Conservation (phyloP, 2,888 invertebrate genomes). For the Carabus problematicus region DNA sequence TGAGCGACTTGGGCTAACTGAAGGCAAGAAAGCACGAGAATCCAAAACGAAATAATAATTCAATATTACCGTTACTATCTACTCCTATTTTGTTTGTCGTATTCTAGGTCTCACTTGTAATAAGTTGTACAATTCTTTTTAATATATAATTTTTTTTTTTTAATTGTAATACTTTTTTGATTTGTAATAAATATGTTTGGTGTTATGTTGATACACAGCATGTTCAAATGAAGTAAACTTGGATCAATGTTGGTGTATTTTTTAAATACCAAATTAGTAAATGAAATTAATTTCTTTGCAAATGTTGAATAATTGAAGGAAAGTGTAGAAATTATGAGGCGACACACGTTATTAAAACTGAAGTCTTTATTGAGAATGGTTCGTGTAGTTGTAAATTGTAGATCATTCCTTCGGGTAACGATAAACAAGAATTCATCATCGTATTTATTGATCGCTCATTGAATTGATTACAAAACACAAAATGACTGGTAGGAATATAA, state of each 20-base stretch:
- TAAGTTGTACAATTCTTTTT: constrained; percentile 37
- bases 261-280: background rate
- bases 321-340: background rate
- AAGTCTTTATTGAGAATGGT: too few species aligned
- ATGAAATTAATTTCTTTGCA: too few species aligned
- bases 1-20: constrained; percentile 72
- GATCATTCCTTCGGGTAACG: too few species aligned
- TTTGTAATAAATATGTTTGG: background rate
- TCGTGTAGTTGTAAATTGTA: too few species aligned
- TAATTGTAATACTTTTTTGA: background rate
- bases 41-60: constrained; percentile 60
- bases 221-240: background rate
- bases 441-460: constrained; percentile 15
- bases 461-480: constrained; percentile 39
- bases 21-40: constrained; percentile 84
- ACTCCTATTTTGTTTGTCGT: constrained; percentile 21
- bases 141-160: constrained; percentile 35
- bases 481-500: constrained; percentile 33
- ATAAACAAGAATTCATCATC: background rate
- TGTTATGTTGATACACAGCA: background rate
- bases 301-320: too few species aligned
- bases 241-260: background rate
- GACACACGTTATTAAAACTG: background rate
- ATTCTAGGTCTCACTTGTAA: constrained; percentile 34
- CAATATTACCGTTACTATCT: background rate